Base-by-base conservation (phyloP, 1,140 invertebrate genomes). In the Matsumurasca onukii region DNA sequence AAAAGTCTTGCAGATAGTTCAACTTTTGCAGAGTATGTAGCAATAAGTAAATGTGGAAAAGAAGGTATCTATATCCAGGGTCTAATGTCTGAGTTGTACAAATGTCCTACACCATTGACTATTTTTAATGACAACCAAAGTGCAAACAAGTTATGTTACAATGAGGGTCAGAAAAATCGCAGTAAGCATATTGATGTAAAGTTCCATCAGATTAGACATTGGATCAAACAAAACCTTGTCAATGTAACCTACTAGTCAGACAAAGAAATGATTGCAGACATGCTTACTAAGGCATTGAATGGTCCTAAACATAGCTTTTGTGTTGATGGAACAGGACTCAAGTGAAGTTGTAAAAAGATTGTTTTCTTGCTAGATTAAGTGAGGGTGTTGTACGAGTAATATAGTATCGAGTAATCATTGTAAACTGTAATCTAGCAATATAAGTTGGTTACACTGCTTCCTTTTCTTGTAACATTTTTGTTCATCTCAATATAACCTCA, bases 91-190 rank as follows among this genome's bases (percentile, higher is more conserved):
- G 52, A 57, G 52, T 20, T 22, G 20, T 22, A 57, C 20, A 57
- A 45, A 45, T 45, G 34, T 45, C 34, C 34, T 45, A 9, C 17
- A 45, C 34, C 34, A 12, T 20, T 57, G 25, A 57, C 20, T 57
- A 57, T 57, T 22, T 27, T 20, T 57, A 22, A 20, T 27, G 52
- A 57, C 52, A 57, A 57, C 52, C 52, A 57, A 22, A 27, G 52
- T 57, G 52, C 52, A 22, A 57, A 22, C 25, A 57, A 27, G 20
- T 13, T 57, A 20, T 57, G 20, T 57, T 12, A 57, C 25, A 27
- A 27, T 57, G 5, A 57, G 22, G 20, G 20, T 20, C 52, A 57
- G 9, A n/a, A n/a, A n/a, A 57, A 57, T 12, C 52, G 52, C 25
- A 57, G 20, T 27, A 57, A 57, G 25, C 52, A 57, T 20, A 57